A percentile compares a stretch with the other conserved stretches of the same genome.
These are phyloP conservation scores for Morinoia aosen DNA, from an alignment of 2,888 invertebrate genomes.

Conservation along the genomic window DNA sequence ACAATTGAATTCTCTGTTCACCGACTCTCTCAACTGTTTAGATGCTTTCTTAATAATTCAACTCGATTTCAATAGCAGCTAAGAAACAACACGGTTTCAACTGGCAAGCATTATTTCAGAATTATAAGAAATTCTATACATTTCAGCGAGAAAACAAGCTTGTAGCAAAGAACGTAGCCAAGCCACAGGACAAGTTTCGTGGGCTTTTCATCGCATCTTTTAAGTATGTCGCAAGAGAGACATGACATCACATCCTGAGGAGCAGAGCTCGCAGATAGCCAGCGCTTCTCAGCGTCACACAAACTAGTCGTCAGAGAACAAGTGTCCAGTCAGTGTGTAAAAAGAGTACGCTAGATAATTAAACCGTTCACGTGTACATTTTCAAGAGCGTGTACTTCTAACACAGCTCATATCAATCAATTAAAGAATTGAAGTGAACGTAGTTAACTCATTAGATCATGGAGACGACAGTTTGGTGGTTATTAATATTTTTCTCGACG, in stretches of 20 bases:
- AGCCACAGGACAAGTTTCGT: background rate
- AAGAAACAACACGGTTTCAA: background rate
- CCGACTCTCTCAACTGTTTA: no score
- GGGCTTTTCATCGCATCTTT: background rate
- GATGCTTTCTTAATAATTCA: background rate
- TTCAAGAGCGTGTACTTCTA: background rate
- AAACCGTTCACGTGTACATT: background rate
- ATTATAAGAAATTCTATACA: background rate
- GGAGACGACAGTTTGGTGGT: background rate
- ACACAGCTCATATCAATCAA: background rate
- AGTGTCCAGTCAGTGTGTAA: background rate
- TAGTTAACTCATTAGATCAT: background rate
- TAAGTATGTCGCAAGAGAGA: constrained; percentile 22
- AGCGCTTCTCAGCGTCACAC: background rate
- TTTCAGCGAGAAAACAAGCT: background rate
- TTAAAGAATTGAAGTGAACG: background rate
- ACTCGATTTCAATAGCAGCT: background rate
- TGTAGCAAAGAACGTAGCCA: background rate
- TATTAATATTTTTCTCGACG: background rate
- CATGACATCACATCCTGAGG: constrained; percentile 45
- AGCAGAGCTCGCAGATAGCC: constrained; percentile 24
- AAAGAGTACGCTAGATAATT: background rate
- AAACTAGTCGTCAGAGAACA: constrained; percentile 55
- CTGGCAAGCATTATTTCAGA: background rate
- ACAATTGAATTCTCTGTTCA: no score